phyloP scores from a whole-genome alignment of 2,113 vertebrate species.

The Hydrolagus affinis region DNA sequence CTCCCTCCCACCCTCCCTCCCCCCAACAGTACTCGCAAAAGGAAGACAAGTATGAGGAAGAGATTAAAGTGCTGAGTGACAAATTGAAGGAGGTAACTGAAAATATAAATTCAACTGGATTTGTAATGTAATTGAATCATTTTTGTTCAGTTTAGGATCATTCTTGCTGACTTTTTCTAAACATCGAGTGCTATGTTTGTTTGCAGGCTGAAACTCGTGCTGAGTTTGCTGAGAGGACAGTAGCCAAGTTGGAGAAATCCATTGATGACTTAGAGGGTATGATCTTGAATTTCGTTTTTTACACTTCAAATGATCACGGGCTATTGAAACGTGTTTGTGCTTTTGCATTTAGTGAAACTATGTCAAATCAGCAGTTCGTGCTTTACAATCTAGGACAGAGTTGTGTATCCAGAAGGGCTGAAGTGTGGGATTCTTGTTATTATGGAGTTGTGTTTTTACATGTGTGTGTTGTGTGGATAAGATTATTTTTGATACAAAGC shows the following conservation, averaged over 20 bases:
- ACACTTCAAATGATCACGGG: not conserved
- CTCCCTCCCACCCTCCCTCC: slow-evolving; percentile 38
- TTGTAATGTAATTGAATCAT: slow-evolving; percentile 20
- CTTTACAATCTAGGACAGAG: not conserved
- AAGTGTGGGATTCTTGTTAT: not conserved
- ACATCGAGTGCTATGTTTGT: slow-evolving; percentile 33
- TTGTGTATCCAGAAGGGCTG: not conserved
- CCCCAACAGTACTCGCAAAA: slow-evolving; percentile 92
- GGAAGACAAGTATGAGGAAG: slow-evolving; percentile 98
- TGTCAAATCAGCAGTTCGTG: no score
- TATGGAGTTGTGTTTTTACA: not conserved
- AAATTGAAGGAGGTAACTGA: slow-evolving; percentile 94
- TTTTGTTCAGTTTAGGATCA: not conserved
- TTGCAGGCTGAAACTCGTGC: slow-evolving; percentile 93
- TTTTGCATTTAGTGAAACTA: not conserved
- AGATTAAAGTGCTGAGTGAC: slow-evolving; percentile 97
- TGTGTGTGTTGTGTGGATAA: not conserved
- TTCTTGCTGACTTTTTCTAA: not conserved
- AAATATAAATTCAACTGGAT: slow-evolving; percentile 25
- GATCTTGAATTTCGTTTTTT: slow-evolving; percentile 36
- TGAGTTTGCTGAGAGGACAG: slow-evolving; percentile 96
- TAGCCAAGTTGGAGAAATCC: slow-evolving; percentile 98
- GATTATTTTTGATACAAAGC: no score
- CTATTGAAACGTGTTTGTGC: slow-evolving; percentile 23
- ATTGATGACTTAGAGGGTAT: slow-evolving; percentile 98